Base-by-base conservation (phyloP, 35 echinoderm and acorn worm genomes). In the Patiria miniata region DNA sequence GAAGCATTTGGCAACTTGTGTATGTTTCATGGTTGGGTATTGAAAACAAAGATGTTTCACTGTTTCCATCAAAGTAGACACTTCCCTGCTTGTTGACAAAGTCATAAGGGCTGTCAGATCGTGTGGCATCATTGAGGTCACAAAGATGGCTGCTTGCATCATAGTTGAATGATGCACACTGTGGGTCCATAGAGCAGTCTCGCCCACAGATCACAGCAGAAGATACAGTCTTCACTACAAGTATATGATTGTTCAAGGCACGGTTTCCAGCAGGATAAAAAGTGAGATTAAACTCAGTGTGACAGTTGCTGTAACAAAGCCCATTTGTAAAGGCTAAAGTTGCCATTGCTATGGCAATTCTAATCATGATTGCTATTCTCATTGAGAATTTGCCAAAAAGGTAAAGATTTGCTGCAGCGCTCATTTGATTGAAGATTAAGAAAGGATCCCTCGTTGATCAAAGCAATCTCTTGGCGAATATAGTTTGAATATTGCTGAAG, bases 181-280 rank as follows among this genome's bases (percentile, higher is more conserved):
- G 23, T 0, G 65, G 65, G 34, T 69, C 29, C 61, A 69, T 32
- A 69, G 14, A 15, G 61, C 61, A 69, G 29, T 69, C 61, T 21
- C 61, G 61, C 61, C 39, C 61, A 69, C 61, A 69, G 61, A 23
- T 8, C 61, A 69, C 61, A 21, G 5, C 23, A 69, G 61, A 69
- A 69, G 61, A 69, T 29, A 36, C 61, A 29, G 61, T 69, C 61
- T 69, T 34, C 29, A n/a, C n/a, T 0, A 23, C 2, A 22, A 34
- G 28, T 32, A 69, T 23, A n/a, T n/a, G n/a, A n/a, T n/a, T n/a
- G n/a, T n/a, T n/a, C n/a, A n/a, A n/a, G n/a, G n/a, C n/a, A n/a
- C n/a, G n/a, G n/a, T n/a, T n/a, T 60, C 28, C 57, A 60, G 57
- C 57, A 18, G 28, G 28, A 8, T 60, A 60, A 26, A 60, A 60